Evolutionary conservation across 2,888 invertebrate species (phyloP), one percentile per base, ranked within the genome.

Genomic region (Atethmia centrago): DNA sequence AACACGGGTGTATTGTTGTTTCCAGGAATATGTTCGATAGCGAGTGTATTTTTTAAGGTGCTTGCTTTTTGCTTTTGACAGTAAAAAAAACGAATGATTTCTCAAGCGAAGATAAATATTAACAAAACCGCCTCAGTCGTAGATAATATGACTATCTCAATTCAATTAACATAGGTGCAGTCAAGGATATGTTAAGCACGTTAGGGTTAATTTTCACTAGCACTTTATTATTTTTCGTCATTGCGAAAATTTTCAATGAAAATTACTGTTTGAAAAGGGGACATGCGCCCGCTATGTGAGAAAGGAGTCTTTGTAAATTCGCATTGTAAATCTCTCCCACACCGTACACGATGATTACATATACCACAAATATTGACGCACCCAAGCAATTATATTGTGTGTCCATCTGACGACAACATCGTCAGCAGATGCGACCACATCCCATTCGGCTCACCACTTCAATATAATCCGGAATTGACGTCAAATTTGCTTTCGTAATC

Each of bases 371-470:
- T n/a, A n/a, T n/a, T n/a, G n/a, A n/a, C n/a, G n/a, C n/a, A n/a
- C n/a, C n/a, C n/a, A n/a, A n/a, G n/a, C n/a, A n/a, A n/a, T n/a
- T n/a, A n/a, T n/a, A 28, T 12, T 31, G 8, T 14, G 45, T 21
- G 7, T 40, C 31, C 14, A 49, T 49, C n/a, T 28, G 19, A 36
- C 25, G 7, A 21, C 0, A 10, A 0, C 21, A 36, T 42, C n/a
- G 40, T 75, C 79, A 78, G 71, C 79, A 19, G 25, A 59, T 19
- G 12, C n/a, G 16, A 56, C 79, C 61, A 62, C 55, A 71, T 55
- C 19, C 19, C 42, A 49, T 36, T 62, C 42, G 47, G 31, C 49
- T 25, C 9, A 36, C 40, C 53, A 62, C 40, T 19, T 62, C 61
- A 75, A 61, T 47, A 42, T 62, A 61, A 49, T 53, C 25, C 42